These are phyloP conservation scores for Ernsta delagoae DNA, from an alignment of 2,888 invertebrate species.

Conservation along the genomic window DNA sequence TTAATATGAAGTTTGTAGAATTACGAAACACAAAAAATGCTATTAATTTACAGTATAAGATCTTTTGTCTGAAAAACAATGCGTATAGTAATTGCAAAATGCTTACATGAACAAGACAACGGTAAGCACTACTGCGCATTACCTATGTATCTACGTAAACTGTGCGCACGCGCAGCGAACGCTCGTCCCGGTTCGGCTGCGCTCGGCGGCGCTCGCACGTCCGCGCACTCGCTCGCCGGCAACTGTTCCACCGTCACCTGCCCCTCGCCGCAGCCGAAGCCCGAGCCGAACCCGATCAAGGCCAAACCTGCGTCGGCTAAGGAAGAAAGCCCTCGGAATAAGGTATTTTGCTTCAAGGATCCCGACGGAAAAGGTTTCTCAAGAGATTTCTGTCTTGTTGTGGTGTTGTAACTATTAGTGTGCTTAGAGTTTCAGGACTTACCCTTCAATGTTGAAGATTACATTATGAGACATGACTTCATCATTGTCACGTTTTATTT, in stretches of 20 bases:
- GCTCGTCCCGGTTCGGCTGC: constrained; percentile 70
- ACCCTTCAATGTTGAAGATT: constrained; percentile 29
- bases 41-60: too few relatives aligned
- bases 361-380: background rate
- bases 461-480: constrained; percentile 35
- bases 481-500: constrained; percentile 14
- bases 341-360: constrained; percentile 41
- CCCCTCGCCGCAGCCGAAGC: constrained; percentile 46
- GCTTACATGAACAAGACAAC: background rate
- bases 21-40: too few relatives aligned
- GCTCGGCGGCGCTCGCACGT: constrained; percentile 49
- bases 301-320: constrained; percentile 45
- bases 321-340: constrained; percentile 41
- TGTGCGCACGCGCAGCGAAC: constrained; percentile 55
- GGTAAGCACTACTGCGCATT: constrained; percentile 1
- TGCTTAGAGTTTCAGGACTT: constrained; percentile 30
- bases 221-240: constrained; percentile 55
- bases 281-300: constrained; percentile 47
- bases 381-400: background rate
- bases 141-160: background rate
- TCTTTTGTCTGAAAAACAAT: too few relatives aligned
- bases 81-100: background rate
- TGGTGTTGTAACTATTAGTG: constrained; percentile 23
- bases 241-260: constrained; percentile 48
- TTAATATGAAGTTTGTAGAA: too few relatives aligned